These are phyloP conservation scores for Synanthedon myopaeformis DNA, from an alignment of 2,888 invertebrate species.

Conservation along the genomic window DNA sequence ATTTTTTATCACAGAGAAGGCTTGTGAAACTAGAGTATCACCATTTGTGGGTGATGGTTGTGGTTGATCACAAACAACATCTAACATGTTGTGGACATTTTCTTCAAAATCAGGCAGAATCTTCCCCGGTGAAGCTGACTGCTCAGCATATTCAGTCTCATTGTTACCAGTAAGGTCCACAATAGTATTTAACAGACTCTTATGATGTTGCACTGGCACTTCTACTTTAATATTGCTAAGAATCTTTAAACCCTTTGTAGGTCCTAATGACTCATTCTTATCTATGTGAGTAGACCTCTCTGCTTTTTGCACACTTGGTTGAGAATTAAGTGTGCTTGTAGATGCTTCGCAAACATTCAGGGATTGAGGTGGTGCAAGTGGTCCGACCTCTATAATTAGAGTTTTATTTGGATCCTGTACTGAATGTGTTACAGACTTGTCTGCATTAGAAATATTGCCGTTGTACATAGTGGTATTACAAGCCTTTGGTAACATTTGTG, in stretches of 20 bases:
- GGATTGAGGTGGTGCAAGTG: slow-evolving; percentile 27
- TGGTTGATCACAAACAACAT: slow-evolving; percentile 33
- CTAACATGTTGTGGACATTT: slow-evolving; percentile 31
- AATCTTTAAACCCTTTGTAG: slow-evolving; percentile 58
- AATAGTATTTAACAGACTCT: slow-evolving; percentile 56
- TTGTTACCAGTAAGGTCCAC: slow-evolving; percentile 54
- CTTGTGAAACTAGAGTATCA: slow-evolving; percentile 35
- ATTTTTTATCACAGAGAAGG: slow-evolving; percentile 61
- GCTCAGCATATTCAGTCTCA: slow-evolving; percentile 32
- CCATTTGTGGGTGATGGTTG: slow-evolving; percentile 22
- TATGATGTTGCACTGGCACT: slow-evolving; percentile 59
- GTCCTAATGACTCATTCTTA: slow-evolving; percentile 31
- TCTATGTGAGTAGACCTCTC: slow-evolving; percentile 14
- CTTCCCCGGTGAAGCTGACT: slow-evolving; percentile 40
- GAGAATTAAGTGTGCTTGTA: slow-evolving; percentile 10
- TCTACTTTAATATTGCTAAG: slow-evolving; percentile 67
- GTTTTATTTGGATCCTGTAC: slow-evolving; percentile 42
- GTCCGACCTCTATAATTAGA: slow-evolving; percentile 54
- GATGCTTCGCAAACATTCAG: slow-evolving; percentile 8
- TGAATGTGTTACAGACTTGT: slow-evolving; percentile 25
- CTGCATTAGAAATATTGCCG: slow-evolving; percentile 21
- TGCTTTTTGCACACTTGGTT: slow-evolving; percentile 11
- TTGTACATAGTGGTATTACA: slow-evolving; percentile 32
- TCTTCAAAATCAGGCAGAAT: slow-evolving; percentile 57
- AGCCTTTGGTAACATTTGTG: slow-evolving; percentile 37